Percentiles rank a stretch among this genome's conserved stretches.
These are phyloP conservation scores for Drosophila yooni DNA, from an alignment of 2,888 invertebrate species.

Conservation along the genomic window DNA sequence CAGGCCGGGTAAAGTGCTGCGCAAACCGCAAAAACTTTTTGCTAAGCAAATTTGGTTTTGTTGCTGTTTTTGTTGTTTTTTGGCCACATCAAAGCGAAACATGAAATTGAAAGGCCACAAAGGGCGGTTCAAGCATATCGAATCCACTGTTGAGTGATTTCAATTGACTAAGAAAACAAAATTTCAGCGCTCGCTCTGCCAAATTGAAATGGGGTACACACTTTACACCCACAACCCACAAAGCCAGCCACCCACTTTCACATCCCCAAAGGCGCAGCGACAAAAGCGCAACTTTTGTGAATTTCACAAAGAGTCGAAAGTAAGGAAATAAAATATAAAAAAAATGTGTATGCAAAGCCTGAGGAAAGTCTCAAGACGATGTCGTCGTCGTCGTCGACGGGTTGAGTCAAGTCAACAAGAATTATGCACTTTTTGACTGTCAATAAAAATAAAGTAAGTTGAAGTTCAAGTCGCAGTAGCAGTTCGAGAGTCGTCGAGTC, in stretches of 20 bases:
- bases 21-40: slow-evolving; percentile 67
- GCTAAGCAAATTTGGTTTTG: slow-evolving; percentile 60
- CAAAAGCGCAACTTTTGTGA: slow-evolving; percentile 75
- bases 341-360: slow-evolving; percentile 55
- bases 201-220: slow-evolving; percentile 4
- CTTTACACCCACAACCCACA: slow-evolving; percentile 16
- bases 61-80: slow-evolving; percentile 11
- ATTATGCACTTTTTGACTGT: slow-evolving; percentile 81
- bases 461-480: slow-evolving; percentile 51
- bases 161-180: slow-evolving; percentile 80
- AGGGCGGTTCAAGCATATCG: slow-evolving; percentile 64
- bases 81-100: slow-evolving; percentile 75
- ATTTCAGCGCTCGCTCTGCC: slow-evolving; percentile 29
- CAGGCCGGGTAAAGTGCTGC: slow-evolving; percentile 49
- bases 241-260: slow-evolving; percentile 1
- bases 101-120: slow-evolving; percentile 70
- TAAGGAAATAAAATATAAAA: slow-evolving; percentile 35
- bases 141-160: slow-evolving; percentile 71
- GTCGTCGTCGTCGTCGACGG: slow-evolving; percentile 21
- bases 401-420: slow-evolving; percentile 67
- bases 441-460: slow-evolving; percentile 80
- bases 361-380: slow-evolving; percentile 66
- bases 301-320: slow-evolving; percentile 31
- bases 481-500: slow-evolving; percentile 21
- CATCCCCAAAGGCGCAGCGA: slow-evolving; percentile 54